Conservation (phyloP, 2,888 invertebrate species). For the Cantharis lateralis region DNA sequence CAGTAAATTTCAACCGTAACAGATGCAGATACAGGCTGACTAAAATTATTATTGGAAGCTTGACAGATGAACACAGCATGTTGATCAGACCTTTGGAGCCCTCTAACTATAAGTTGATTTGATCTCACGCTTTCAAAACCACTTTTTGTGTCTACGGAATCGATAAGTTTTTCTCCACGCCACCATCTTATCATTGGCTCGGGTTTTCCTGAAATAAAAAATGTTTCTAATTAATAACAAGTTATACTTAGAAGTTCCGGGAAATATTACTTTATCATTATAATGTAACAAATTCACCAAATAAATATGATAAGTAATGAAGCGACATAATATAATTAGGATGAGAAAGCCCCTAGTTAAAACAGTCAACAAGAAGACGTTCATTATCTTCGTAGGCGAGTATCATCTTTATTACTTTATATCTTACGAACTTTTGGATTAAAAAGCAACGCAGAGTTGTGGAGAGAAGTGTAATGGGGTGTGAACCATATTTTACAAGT, state of each 20-base stretch:
- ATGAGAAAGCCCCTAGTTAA: slow-evolving; percentile 7
- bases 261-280: background rate
- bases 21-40: slow-evolving; percentile 69
- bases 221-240: background rate
- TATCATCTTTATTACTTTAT: background rate
- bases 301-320: slow-evolving; percentile 12
- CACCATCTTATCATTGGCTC: slow-evolving; percentile 77
- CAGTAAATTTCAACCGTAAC: slow-evolving; percentile 77
- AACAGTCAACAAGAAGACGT: background rate
- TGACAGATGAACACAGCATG: slow-evolving; percentile 78
- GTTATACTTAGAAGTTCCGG: background rate
- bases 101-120: slow-evolving; percentile 64
- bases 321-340: slow-evolving; percentile 8
- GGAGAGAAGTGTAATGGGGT: slow-evolving; percentile 28
- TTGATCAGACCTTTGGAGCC: slow-evolving; percentile 71
- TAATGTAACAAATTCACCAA: background rate
- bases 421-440: slow-evolving; percentile 22
- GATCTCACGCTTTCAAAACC: slow-evolving; percentile 60
- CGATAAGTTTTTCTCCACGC: slow-evolving; percentile 68
- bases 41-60: slow-evolving; percentile 76
- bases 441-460: slow-evolving; percentile 33
- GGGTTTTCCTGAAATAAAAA: slow-evolving; percentile 65
- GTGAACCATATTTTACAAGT: slow-evolving; percentile 24
- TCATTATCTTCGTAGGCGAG: background rate
- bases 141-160: slow-evolving; percentile 62